phyloP scores from a whole-genome alignment of 2,113 vertebrate species.

The Tonatia bakeri region DNA sequence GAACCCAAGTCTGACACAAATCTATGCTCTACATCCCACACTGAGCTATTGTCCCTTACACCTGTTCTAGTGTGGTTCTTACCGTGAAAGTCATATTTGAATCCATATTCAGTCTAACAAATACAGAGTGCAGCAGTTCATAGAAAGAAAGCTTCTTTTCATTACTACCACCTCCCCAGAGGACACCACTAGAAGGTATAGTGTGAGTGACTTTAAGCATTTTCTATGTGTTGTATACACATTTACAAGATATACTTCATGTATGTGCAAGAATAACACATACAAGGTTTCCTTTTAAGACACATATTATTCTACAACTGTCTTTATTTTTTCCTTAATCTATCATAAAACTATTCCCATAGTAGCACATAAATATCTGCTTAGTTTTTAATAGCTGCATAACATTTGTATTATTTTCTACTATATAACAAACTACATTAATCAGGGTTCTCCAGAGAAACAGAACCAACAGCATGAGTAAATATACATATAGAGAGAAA shows the following conservation, averaged over 20 bases:
- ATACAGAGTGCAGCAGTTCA: not conserved
- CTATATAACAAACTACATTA: not conserved
- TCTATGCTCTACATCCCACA: not conserved
- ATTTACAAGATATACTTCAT: not conserved
- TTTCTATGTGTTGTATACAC: not conserved
- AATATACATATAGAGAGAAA: not conserved
- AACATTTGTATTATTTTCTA: not conserved
- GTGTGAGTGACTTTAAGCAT: not conserved
- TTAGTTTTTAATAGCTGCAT: not conserved
- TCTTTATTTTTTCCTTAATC: not conserved
- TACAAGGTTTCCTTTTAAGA: not conserved
- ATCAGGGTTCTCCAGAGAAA: not conserved
- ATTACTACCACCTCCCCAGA: not conserved
- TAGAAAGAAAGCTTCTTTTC: not conserved
- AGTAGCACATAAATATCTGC: not conserved
- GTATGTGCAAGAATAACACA: not conserved
- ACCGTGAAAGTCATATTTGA: not conserved
- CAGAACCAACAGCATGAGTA: not conserved
- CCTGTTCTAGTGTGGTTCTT: not conserved
- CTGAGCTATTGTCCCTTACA: not conserved
- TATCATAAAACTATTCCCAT: not conserved
- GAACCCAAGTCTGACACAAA: not conserved
- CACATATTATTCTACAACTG: not conserved
- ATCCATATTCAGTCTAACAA: not conserved
- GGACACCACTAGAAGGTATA: not conserved